phyloP scores from a whole-genome alignment of 2,888 invertebrate species.

The Archips xylosteana region DNA sequence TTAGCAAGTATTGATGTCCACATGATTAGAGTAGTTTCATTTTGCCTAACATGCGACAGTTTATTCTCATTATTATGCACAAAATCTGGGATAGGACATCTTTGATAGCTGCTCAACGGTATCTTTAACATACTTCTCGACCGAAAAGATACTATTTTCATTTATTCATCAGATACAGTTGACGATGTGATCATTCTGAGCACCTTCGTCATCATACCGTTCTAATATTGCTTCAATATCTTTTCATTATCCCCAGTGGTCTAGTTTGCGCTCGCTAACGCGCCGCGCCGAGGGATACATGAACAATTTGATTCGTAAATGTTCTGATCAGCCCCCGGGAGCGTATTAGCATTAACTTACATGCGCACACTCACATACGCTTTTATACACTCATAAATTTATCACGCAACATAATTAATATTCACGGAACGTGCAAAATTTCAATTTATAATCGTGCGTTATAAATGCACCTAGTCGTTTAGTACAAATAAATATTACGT shows the following conservation, averaged over 20 bases:
- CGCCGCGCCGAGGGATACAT: slow-evolving; percentile 4
- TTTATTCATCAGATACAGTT: not conserved
- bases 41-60: too few relatives aligned
- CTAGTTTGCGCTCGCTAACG: slow-evolving; percentile 9
- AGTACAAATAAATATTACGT: too few relatives aligned
- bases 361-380: not conserved
- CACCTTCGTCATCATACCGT: not conserved
- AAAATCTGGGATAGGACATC: too few relatives aligned
- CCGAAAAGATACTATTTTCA: not conserved
- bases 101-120: too few relatives aligned
- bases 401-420: not conserved
- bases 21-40: too few relatives aligned
- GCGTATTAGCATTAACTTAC: not conserved
- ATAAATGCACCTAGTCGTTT: too few relatives aligned
- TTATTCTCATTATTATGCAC: too few relatives aligned
- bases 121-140: too few relatives aligned
- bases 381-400: not conserved
- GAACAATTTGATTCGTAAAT: slow-evolving; percentile 19
- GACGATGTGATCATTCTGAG: not conserved
- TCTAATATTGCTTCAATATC: slow-evolving; percentile 3
- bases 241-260: not conserved
- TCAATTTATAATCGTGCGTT: too few relatives aligned
- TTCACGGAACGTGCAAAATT: not conserved
- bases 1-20: too few relatives aligned
- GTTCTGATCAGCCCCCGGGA: slow-evolving; percentile 13